phyloP scores from a whole-genome alignment of 2,888 invertebrate species.

The Stenodera caucasica region DNA sequence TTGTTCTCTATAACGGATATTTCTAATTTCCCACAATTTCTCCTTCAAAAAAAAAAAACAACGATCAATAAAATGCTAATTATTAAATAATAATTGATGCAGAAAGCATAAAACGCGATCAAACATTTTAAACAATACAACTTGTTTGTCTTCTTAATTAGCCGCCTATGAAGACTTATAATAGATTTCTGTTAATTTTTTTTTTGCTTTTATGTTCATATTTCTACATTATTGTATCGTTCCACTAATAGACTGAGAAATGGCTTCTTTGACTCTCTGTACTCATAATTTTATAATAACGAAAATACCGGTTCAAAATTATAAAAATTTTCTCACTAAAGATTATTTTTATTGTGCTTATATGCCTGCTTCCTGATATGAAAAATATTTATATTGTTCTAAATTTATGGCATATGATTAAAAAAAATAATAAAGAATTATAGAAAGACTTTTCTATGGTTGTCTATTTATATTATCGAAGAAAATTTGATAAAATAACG shows the following conservation, averaged over 20 bases:
- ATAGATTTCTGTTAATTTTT: not conserved
- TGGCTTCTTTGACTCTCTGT: not conserved
- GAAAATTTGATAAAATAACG: not conserved
- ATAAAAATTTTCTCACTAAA: not conserved
- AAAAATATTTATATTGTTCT: not conserved
- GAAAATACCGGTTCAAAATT: not conserved
- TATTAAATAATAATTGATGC: not conserved
- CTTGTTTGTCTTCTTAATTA: not conserved
- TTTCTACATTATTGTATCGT: not conserved
- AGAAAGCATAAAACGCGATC: not conserved
- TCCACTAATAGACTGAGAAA: not conserved
- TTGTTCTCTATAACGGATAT: not conserved
- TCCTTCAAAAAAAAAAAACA: not conserved
- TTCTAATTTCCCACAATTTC: not conserved
- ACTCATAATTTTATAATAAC: not conserved
- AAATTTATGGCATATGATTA: not conserved
- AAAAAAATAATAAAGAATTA: not conserved
- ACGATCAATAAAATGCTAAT: not conserved
- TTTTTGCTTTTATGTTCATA: not conserved
- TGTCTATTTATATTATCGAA: not conserved
- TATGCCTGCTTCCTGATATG: not conserved
- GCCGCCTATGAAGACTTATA: not conserved
- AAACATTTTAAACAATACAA: not conserved
- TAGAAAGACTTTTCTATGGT: not conserved
- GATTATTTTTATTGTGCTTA: not conserved